Percentiles rank a stretch among this genome's conserved stretches.
Conservation (phyloP, 2,888 invertebrate genomes). For the Orthonevra nobilis region DNA sequence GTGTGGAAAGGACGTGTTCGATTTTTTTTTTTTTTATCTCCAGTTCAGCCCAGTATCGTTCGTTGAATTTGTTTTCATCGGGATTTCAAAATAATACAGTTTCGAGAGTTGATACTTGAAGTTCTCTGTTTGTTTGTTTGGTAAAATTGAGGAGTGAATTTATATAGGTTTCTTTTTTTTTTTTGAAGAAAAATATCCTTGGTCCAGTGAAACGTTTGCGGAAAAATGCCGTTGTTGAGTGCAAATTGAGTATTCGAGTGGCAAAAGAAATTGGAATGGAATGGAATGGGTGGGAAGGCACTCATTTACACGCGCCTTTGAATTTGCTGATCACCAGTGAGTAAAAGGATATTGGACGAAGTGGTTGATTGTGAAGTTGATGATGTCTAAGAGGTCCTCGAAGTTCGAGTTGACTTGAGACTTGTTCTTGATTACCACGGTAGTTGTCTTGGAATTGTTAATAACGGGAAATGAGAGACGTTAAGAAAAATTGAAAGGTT, state of each 20-base stretch:
- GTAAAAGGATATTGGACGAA: conserved; percentile 34
- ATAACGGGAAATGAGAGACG: too few species aligned
- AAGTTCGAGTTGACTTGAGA: conserved; percentile 1
- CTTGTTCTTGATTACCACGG: conserved; percentile 17
- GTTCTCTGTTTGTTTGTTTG: conserved; percentile 49
- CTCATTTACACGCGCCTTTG: conserved; percentile 49
- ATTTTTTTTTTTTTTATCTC: not conserved
- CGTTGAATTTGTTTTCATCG: conserved; percentile 29
- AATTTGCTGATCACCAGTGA: conserved; percentile 24
- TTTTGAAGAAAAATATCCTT: conserved; percentile 26
- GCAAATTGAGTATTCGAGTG: conserved; percentile 43
- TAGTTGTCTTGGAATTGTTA: too few species aligned
- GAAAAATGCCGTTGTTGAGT: conserved; percentile 31
- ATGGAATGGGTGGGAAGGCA: not conserved
- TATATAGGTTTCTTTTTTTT: conserved; percentile 21
- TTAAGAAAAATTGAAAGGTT: too few species aligned
- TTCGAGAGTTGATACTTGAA: conserved; percentile 53
- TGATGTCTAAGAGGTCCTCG: conserved; percentile 3
- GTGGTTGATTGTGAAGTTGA: conserved; percentile 37
- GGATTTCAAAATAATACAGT: conserved; percentile 50
- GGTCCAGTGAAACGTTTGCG: not conserved
- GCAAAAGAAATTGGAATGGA: conserved; percentile 16
- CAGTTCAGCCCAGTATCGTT: not conserved
- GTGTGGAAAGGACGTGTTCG: conserved; percentile 43
- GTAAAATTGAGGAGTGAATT: conserved; percentile 30